A percentile compares a stretch with the other conserved stretches of the same genome.
Evolutionary conservation across 2,888 invertebrate genomes (phyloP).

Genomic region (Macaria notata): DNA sequence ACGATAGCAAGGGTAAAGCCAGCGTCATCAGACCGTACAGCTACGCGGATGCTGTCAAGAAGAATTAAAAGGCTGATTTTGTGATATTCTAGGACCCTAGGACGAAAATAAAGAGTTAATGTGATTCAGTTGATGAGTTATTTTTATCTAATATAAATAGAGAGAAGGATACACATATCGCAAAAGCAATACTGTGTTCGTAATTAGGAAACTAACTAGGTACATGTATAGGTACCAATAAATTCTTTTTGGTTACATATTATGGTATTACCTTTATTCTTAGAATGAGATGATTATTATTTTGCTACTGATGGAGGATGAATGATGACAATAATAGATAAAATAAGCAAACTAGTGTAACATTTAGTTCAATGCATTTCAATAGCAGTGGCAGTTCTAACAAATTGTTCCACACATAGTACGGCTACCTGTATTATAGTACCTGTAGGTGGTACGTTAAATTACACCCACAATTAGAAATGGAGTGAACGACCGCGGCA

Average conservation of each 20-base stretch:
- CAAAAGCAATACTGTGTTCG: too few species aligned
- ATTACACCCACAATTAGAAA: slow-evolving; percentile 49
- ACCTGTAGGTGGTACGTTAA: slow-evolving; percentile 8
- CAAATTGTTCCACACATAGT: slow-evolving; percentile 6
- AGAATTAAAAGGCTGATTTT: slow-evolving; percentile 44
- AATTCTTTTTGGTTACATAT: too few species aligned
- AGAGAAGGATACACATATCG: too few species aligned
- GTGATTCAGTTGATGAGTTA: neutral
- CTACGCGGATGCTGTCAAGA: slow-evolving; percentile 73
- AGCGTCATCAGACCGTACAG: slow-evolving; percentile 70
- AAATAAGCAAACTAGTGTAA: too few species aligned
- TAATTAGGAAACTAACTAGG: too few species aligned
- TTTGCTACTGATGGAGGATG: too few species aligned
- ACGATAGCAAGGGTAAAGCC: slow-evolving; percentile 68
- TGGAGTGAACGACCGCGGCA: slow-evolving; percentile 60
- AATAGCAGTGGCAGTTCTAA: slow-evolving; percentile 1
- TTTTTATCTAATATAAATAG: too few species aligned
- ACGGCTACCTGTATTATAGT: slow-evolving; percentile 1
- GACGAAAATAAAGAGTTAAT: neutral
- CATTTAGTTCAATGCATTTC: too few species aligned
- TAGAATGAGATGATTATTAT: too few species aligned
- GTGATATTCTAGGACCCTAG: neutral
- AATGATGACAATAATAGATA: too few species aligned
- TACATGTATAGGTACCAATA: too few species aligned
- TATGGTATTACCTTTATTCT: too few species aligned